Conservation (phyloP, 1,140 invertebrate genomes). For the Drosophila kohkoa region DNA sequence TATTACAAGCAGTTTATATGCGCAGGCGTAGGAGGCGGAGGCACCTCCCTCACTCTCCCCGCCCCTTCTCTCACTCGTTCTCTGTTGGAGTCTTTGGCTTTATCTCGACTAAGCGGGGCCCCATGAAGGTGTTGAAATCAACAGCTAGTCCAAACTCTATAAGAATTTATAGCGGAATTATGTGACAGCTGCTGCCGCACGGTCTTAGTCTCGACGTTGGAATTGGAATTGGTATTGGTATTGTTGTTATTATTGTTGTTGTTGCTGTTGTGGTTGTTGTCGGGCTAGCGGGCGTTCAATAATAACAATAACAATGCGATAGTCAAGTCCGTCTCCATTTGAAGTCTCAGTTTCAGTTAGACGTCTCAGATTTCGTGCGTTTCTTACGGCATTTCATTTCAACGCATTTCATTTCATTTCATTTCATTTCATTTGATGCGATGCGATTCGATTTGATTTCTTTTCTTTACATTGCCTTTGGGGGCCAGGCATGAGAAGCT, state of each 20-base stretch:
- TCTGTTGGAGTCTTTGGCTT: background rate
- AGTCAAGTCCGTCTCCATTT: constrained; percentile 30
- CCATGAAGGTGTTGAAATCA: constrained; percentile 80
- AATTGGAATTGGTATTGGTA: too few species aligned
- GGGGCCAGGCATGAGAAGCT: constrained; percentile 30
- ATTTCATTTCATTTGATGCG: constrained; percentile 56
- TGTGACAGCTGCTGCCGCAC: constrained; percentile 76
- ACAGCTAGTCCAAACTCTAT: constrained; percentile 83
- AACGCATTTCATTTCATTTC: constrained; percentile 76
- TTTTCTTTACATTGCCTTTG: constrained; percentile 53
- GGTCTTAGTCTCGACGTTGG: constrained; percentile 8
- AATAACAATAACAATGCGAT: constrained; percentile 48
- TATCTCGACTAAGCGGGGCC: constrained; percentile 34
- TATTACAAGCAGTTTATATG: constrained; percentile 84
- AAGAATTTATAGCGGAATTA: constrained; percentile 84
- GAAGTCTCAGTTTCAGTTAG: constrained; percentile 37
- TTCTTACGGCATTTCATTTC: constrained; percentile 70
- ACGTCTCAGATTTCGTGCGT: constrained; percentile 46
- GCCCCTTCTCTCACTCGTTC: too few species aligned
- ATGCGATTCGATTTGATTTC: constrained; percentile 67
- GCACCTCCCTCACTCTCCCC: constrained; percentile 32
- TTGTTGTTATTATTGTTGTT: background rate
- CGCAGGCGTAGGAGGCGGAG: constrained; percentile 68
- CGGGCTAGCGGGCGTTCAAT: constrained; percentile 49
- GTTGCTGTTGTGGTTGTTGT: constrained; percentile 26